Evolutionary conservation across 35 echinoderm and acorn worm genomes (phyloP).

Genomic region (Strongylocentrotus purpuratus): DNA sequence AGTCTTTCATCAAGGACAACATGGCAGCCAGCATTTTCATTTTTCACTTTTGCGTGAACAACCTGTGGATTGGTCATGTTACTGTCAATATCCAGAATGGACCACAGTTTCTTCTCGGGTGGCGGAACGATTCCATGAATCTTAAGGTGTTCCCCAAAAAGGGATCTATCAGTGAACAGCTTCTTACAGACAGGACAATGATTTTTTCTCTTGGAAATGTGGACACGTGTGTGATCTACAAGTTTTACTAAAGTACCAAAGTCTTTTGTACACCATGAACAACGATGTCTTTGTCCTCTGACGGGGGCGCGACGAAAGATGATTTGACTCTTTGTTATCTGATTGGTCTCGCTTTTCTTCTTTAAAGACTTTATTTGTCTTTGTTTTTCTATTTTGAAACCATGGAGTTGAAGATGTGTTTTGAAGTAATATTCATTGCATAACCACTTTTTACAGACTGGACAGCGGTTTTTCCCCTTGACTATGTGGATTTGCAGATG

Average conservation of each 20-base stretch:
- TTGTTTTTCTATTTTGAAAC: no score
- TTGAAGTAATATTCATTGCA: no score
- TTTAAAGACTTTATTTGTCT: no score
- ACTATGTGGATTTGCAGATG: neutral
- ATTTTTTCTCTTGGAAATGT: neutral
- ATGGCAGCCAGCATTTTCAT: no score
- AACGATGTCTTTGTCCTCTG: neutral
- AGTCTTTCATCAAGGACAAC: no score
- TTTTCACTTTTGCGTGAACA: no score
- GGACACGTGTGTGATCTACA: neutral
- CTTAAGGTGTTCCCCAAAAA: neutral
- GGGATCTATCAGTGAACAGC: neutral
- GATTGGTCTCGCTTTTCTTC: no score
- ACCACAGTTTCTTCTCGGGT: no score
- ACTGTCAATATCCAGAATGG: no score
- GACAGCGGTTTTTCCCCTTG: neutral
- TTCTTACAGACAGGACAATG: neutral
- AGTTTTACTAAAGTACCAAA: neutral
- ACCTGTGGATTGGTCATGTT: no score
- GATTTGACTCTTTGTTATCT: no score
- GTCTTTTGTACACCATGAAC: neutral
- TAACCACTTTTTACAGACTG: neutral
- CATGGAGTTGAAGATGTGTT: no score
- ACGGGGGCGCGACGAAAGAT: neutral
- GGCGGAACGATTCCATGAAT: neutral